Evolutionary conservation across 2,797 vertebrate species (phyloP).

Genomic region (Odontamblyopus lacepedii): DNA sequence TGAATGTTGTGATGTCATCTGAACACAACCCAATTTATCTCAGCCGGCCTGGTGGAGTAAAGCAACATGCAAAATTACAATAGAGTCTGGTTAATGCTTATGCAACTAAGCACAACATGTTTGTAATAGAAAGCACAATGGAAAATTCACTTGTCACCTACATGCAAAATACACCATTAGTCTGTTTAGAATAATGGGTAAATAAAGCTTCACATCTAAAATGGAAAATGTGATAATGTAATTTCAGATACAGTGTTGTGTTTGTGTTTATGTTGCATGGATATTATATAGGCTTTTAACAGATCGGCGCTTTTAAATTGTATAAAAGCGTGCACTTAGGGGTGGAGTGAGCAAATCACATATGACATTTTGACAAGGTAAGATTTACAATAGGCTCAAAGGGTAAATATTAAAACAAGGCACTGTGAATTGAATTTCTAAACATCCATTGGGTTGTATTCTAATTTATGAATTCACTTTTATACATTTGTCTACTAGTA

Average conservation of each 20-base stretch:
- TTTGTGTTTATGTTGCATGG: not conserved
- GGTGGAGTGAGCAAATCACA: not conserved
- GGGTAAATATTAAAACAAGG: not conserved
- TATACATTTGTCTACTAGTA: not conserved
- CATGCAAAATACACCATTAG: slow-evolving; percentile 12
- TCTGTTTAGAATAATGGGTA: slow-evolving; percentile 6
- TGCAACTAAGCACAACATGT: not conserved
- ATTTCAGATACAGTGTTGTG: not conserved
- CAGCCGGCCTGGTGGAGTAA: slow-evolving; percentile 13
- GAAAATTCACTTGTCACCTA: slow-evolving; percentile 8
- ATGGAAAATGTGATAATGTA: slow-evolving; percentile 10
- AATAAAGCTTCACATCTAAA: not conserved
- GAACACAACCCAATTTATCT: slow-evolving; percentile 21
- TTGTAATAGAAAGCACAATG: slow-evolving; percentile 13
- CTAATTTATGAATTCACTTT: not conserved
- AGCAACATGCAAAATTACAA: slow-evolving; percentile 27
- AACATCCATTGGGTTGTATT: not conserved
- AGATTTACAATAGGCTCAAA: not conserved
- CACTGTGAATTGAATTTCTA: not conserved
- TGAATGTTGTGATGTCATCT: too few relatives aligned
- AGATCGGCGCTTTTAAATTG: not conserved
- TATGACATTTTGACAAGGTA: not conserved
- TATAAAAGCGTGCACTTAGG: slow-evolving; percentile 1
- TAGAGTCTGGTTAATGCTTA: slow-evolving; percentile 10
- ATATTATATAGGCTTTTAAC: slow-evolving; percentile 4